Evolutionary conservation across 2,113 vertebrate genomes (phyloP).

Genomic region (Dasyurus viverrinus): DNA sequence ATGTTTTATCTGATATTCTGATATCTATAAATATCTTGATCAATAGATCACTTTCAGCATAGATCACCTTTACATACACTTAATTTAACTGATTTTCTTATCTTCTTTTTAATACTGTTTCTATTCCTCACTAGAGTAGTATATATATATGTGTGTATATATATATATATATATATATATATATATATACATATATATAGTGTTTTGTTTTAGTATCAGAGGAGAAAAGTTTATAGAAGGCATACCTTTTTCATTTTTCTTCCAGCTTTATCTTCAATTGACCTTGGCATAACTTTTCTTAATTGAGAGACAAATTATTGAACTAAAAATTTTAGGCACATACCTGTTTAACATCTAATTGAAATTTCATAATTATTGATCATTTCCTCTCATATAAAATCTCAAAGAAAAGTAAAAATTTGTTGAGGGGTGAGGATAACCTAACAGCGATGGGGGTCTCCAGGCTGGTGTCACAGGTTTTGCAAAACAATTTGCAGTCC

Average conservation of each 20-base stretch:
- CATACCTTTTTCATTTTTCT: background rate
- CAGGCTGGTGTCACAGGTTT: too few species aligned
- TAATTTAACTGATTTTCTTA: too few species aligned
- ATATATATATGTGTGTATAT: too few species aligned
- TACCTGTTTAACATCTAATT: background rate
- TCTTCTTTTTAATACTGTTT: too few species aligned
- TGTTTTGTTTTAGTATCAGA: background rate
- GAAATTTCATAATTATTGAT: background rate
- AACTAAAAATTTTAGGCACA: background rate
- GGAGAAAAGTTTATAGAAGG: background rate
- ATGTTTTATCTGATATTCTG: background rate
- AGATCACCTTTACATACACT: background rate
- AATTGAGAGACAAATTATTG: background rate
- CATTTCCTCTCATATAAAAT: background rate
- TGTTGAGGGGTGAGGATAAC: too few species aligned
- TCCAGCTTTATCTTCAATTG: background rate
- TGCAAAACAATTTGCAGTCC: too few species aligned
- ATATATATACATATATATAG: too few species aligned
- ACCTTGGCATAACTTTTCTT: background rate
- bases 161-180: too few species aligned
- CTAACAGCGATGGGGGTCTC: too few species aligned
- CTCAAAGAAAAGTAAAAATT: background rate
- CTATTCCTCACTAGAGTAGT: too few species aligned
- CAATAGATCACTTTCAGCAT: background rate
- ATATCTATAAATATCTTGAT: background rate